Evolutionary conservation across 2,888 invertebrate species (phyloP), one percentile per base, ranked within the genome.

Genomic region (Trichogramma evanescens): DNA sequence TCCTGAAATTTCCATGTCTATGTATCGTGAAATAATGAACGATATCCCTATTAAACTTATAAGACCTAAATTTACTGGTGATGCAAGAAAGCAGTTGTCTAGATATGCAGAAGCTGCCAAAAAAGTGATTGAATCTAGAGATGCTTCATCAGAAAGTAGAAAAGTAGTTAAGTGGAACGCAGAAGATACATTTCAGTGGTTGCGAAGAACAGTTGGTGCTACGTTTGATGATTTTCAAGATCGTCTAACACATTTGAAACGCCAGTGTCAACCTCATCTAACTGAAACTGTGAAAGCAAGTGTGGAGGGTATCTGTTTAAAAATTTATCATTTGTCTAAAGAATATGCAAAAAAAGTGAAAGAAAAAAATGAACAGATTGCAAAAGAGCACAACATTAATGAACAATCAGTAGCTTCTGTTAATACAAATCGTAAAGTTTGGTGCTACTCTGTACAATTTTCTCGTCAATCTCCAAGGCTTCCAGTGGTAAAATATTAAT

Each of bases 91-190:
- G 77, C 96, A 97, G 74, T 80, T 97, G 39, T 91, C 92, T 4
- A 85, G 89, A 57, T 98, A 96, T 79, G 95, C 96, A 0, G 96
- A 97, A 79, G 95, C 96, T 10, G 96, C 97, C 2, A 96, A 96
- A 75, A 92, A 93, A 78, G 93, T 96, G 82, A 95, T 97, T 69
- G 97, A 96, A 79, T 92, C 93, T 6, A 86, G 95, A 70, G 91
- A 91, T 78, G 93, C 93, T 76, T 91, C 93, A 40, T 87, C 94
- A 0, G 95, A 96, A 75, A 94, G 95, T 73, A 84, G 97, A 65
- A 97, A 97, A 80, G 91, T 96, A 9, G 96, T 98, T 0, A 97
- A 96, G 77, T 97, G 97, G 97, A 95, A 96, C 81, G 95, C 95
- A 0, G 96, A 97, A 74, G 96, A 97, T 71, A 96, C 95, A 39